These are phyloP conservation scores for Drosophila jambulina DNA, from an alignment of 1,140 invertebrate species.

Conservation along the genomic window DNA sequence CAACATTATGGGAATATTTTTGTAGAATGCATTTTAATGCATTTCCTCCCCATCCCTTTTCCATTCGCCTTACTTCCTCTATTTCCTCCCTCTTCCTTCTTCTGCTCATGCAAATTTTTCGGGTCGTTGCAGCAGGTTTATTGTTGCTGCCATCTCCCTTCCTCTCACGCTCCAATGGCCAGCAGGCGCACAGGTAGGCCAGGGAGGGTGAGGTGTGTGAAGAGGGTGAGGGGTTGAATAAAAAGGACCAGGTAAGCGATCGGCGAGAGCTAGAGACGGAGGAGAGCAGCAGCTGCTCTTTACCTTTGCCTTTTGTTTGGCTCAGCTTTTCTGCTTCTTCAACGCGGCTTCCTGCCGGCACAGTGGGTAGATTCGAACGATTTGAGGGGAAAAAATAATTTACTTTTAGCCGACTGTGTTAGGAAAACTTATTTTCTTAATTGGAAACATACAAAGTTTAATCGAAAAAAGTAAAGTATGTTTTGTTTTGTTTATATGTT, in stretches of 20 bases:
- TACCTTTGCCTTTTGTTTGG: constrained; percentile 45
- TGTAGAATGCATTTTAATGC: constrained; percentile 20
- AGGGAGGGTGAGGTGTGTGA: neutral
- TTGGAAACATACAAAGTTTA: too few relatives aligned
- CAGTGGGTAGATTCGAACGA: neutral
- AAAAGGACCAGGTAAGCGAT: constrained; percentile 46
- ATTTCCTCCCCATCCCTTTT: constrained; percentile 5
- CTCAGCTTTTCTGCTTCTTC: constrained; percentile 38
- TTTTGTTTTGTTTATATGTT: too few relatives aligned
- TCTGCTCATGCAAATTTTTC: constrained; percentile 43
- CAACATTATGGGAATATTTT: constrained; percentile 9
- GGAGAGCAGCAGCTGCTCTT: constrained; percentile 34
- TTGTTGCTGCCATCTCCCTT: constrained; percentile 26
- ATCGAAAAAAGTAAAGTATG: too few relatives aligned
- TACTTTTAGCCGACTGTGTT: neutral
- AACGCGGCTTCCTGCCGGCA: constrained; percentile 23
- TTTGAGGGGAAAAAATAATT: neutral
- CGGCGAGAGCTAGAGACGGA: constrained; percentile 17
- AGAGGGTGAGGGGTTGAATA: constrained; percentile 12
- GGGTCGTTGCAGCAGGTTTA: constrained; percentile 45
- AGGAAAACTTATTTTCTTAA: neutral
- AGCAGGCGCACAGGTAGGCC: constrained; percentile 20
- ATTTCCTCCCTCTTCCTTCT: constrained; percentile 10
- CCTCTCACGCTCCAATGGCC: constrained; percentile 3
- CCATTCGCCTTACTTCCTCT: neutral